Conservation (phyloP, 2,888 invertebrate genomes). For the Scaeva pyrastri region DNA sequence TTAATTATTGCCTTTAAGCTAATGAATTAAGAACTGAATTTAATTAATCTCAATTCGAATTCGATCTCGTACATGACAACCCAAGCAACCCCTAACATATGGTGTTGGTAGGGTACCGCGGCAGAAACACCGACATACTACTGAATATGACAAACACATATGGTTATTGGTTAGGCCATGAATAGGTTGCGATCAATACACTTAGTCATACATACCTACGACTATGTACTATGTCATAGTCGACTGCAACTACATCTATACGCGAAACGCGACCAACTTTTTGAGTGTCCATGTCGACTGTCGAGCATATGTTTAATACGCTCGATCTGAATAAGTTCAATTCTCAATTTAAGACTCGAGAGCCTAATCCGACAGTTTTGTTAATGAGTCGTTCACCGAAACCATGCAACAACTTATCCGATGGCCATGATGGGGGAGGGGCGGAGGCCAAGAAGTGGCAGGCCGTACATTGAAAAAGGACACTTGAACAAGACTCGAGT, state of each 20-base stretch:
- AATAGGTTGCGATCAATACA: slow-evolving; percentile 61
- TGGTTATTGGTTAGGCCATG: slow-evolving; percentile 52
- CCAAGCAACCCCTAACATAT: neutral
- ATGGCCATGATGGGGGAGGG: too few species aligned
- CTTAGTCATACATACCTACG: neutral
- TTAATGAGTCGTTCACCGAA: slow-evolving; percentile 51
- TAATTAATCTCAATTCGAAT: slow-evolving; percentile 59
- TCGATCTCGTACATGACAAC: slow-evolving; percentile 36
- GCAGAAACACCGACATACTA: neutral
- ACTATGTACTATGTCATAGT: slow-evolving; percentile 12
- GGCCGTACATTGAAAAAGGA: slow-evolving; percentile 63
- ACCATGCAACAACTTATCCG: slow-evolving; percentile 43
- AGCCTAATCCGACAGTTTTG: slow-evolving; percentile 55
- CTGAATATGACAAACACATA: slow-evolving; percentile 46
- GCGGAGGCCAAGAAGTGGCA: slow-evolving; percentile 66
- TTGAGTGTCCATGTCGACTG: neutral
- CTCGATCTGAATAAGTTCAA: slow-evolving; percentile 21
- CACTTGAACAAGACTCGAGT: slow-evolving; percentile 70
- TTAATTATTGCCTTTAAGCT: too few species aligned
- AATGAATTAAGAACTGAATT: slow-evolving; percentile 12
- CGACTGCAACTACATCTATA: slow-evolving; percentile 19
- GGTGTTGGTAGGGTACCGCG: too few species aligned
- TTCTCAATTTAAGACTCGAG: too few species aligned
- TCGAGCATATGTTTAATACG: neutral
- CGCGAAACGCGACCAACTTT: slow-evolving; percentile 10